Conservation (phyloP, 2,797 vertebrate species). For the Onychomys arenicola region DNA sequence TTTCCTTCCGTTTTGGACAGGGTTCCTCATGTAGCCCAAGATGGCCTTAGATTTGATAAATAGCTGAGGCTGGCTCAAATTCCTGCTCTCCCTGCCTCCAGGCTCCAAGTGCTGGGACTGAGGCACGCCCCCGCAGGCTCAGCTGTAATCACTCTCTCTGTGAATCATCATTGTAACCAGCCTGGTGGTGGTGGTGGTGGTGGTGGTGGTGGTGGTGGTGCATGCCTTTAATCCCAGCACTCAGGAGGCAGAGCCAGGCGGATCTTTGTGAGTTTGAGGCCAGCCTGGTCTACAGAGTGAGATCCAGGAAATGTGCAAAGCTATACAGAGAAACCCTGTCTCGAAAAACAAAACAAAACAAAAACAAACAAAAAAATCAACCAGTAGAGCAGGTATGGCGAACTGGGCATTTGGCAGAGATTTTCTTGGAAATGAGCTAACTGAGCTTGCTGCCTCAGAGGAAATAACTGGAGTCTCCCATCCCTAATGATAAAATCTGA, state of each 20-base stretch:
- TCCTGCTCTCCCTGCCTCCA: background rate
- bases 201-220: too few relatives aligned
- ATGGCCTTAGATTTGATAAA: background rate
- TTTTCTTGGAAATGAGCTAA: constrained; percentile 41
- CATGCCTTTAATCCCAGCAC: too few relatives aligned
- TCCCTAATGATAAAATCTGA: constrained; percentile 51
- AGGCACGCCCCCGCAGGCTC: background rate
- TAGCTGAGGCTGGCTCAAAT: background rate
- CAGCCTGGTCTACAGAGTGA: too few relatives aligned
- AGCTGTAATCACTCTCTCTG: background rate
- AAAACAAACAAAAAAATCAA: background rate
- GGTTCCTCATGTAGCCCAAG: background rate
- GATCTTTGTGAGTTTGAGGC: too few relatives aligned
- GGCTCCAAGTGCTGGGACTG: background rate
- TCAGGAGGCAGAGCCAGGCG: too few relatives aligned
- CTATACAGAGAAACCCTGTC: too few relatives aligned
- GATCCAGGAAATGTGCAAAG: too few relatives aligned
- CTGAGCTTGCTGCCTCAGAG: constrained; percentile 1
- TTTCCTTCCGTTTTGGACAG: background rate
- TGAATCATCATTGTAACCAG: background rate
- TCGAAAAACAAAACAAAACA: too few relatives aligned
- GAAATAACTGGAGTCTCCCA: constrained; percentile 24
- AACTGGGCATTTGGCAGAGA: background rate
- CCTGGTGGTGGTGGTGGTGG: too few relatives aligned
- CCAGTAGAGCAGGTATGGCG: background rate